A percentile compares a stretch with the other conserved stretches of the same genome.
These are phyloP conservation scores for Chrysocyon brachyurus DNA, from an alignment of 2,797 vertebrate species.

Conservation along the genomic window DNA sequence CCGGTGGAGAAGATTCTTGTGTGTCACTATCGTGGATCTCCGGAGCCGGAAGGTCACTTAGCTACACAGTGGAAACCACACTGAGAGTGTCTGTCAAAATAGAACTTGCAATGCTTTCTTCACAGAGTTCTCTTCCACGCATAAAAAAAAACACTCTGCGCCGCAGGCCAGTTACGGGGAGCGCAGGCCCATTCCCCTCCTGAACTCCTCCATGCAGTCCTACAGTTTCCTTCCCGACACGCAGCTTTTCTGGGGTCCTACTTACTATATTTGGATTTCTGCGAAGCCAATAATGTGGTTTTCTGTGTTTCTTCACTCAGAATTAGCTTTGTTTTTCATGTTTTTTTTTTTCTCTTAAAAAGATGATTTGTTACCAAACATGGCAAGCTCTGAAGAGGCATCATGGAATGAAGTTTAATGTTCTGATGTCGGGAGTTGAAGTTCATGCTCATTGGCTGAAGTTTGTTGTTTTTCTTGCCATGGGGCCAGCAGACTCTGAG, in stretches of 20 bases:
- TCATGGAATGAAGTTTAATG: not conserved
- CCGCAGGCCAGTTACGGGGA: fast-evolving
- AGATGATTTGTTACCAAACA: not conserved
- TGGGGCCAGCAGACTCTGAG: too few species aligned
- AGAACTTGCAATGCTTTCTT: not conserved
- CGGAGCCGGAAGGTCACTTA: not conserved
- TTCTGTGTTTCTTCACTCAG: not conserved
- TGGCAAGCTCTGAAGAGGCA: not conserved
- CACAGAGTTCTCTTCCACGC: not conserved
- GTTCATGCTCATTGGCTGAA: not conserved
- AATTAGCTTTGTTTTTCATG: not conserved
- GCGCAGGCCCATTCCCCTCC: not conserved
- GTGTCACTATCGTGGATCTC: not conserved
- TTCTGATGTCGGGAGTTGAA: not conserved
- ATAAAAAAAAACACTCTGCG: not conserved
- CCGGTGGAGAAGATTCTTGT: not conserved
- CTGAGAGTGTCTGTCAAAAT: not conserved
- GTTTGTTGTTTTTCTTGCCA: not conserved
- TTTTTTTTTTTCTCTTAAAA: not conserved
- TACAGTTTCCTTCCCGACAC: not conserved
- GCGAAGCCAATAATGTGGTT: not conserved
- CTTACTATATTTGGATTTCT: not conserved
- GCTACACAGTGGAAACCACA: not conserved
- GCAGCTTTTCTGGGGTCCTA: not conserved
- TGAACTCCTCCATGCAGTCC: not conserved